Evolutionary conservation across 2,888 invertebrate species (phyloP), one percentile per base, ranked within the genome.

Genomic region (Rhagonycha fulva): DNA sequence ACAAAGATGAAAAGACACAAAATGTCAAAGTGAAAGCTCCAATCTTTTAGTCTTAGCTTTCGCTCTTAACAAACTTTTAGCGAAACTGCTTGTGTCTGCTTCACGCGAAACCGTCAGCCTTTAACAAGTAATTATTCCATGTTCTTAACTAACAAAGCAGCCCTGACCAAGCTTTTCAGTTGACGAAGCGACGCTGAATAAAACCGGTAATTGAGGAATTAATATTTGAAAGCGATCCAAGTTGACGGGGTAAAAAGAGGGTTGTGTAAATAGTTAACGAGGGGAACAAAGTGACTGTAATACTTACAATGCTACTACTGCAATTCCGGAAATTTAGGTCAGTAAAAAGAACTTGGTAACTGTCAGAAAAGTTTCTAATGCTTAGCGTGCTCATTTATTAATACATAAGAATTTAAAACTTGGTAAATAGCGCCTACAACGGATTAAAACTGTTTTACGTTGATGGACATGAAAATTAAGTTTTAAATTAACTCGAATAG

Each of bases 131-230:
- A 75, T 78, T 78, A 76, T 76, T 76, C 76, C 73, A 78, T 78
- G 78, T 78, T 75, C 78, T 78, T 75, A 75, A 70, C 75, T 72
- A 73, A 78, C 75, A 75, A 78, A 78, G 77, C 75, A 70, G 30
- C 68, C 72, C 69, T 74, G 76, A 76, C 76, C 73, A 78, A 76
- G 76, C 76, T 71, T 78, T 78, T 78, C 75, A 76, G 62, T 68
- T 69, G 76, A 78, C 76, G 75, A 72, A 62, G 76, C 72, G 71
- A 78, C 72, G 76, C 70, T 84, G 86, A 86, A 87, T 86, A 84
- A 86, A 85, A 85, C 87, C 87, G 85, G 88, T 87, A 87, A 87
- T 88, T 87, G 87, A 86, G 83, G 85, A 87, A 87, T 88, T 87
- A 88, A 87, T 88, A 87, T 87, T 88, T 88, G 87, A 87, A 85